Conservation (phyloP, 2,797 vertebrate species). For the Ptychobarbus kaznakovi region DNA sequence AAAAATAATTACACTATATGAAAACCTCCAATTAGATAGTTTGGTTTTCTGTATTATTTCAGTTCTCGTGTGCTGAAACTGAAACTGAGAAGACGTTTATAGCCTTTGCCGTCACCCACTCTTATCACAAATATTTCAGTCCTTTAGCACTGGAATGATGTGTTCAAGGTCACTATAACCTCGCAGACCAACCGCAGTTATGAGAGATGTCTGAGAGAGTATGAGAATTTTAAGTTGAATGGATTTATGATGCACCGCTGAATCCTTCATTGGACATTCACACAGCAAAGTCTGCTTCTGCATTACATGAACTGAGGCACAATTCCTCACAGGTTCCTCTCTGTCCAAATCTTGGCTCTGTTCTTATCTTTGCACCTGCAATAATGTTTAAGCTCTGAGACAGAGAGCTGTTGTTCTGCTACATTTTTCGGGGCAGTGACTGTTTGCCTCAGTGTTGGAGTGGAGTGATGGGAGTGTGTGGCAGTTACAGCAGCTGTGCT, state of each 20-base stretch:
- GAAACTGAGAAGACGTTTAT: slow-evolving; percentile 35
- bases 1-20: neutral
- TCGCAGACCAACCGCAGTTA: slow-evolving; percentile 42
- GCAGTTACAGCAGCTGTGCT: slow-evolving; percentile 51
- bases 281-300: neutral
- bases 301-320: slow-evolving; percentile 1
- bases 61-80: slow-evolving; percentile 33
- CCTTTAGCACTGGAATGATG: slow-evolving; percentile 69
- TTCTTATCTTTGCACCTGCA: slow-evolving; percentile 62
- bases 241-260: neutral
- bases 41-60: slow-evolving; percentile 12
- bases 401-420: slow-evolving; percentile 50
- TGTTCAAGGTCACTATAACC: slow-evolving; percentile 76
- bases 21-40: neutral
- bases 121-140: slow-evolving; percentile 61
- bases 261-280: slow-evolving; percentile 5
- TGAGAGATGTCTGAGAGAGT: slow-evolving; percentile 10
- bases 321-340: neutral
- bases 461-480: slow-evolving; percentile 46
- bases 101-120: slow-evolving; percentile 54
- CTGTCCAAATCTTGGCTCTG: neutral
- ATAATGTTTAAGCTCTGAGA: slow-evolving; percentile 46
- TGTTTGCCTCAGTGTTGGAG: slow-evolving; percentile 43
- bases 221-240: neutral
- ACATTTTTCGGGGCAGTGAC: slow-evolving; percentile 11